These are phyloP conservation scores for Martes flavigula DNA, from an alignment of 2,797 vertebrate genomes.

Conservation along the genomic window DNA sequence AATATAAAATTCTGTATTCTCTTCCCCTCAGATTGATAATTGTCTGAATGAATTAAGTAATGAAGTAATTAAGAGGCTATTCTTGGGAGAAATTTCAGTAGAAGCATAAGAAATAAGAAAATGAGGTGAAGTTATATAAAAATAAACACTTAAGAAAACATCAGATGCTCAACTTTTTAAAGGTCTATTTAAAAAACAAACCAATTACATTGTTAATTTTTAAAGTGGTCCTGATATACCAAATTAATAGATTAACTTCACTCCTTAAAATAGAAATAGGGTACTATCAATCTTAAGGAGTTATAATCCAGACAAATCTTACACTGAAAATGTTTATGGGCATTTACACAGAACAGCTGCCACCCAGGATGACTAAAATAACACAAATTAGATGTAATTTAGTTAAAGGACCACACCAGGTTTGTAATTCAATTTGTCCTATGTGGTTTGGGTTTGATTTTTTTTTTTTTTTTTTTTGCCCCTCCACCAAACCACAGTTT, in stretches of 20 bases:
- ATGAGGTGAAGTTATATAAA: not conserved
- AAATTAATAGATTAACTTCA: conserved; percentile 67
- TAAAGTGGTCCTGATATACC: conserved; percentile 21
- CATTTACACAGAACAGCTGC: conserved; percentile 72
- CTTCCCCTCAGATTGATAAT: conserved; percentile 31
- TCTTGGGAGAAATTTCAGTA: conserved; percentile 30
- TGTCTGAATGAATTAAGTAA: not conserved
- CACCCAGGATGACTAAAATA: conserved; percentile 81
- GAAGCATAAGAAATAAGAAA: conserved; percentile 44
- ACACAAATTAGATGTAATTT: conserved; percentile 79
- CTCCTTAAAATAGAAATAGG: conserved; percentile 63
- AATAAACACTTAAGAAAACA: conserved; percentile 50
- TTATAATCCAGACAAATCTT: conserved; percentile 73
- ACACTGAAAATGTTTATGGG: conserved; percentile 61
- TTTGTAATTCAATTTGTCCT: conserved; percentile 79
- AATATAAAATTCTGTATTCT: conserved; percentile 34
- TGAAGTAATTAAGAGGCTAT: conserved; percentile 3
- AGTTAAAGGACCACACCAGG: conserved; percentile 81
- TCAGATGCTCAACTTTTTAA: not conserved
- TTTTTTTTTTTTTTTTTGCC: not conserved
- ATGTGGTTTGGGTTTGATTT: conserved; percentile 64
- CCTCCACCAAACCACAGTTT: conserved; percentile 73
- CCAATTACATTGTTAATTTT: conserved; percentile 36
- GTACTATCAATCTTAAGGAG: conserved; percentile 53
- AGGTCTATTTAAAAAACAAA: conserved; percentile 45